These are phyloP conservation scores for Heliconius hewitsoni DNA, from an alignment of 1,140 invertebrate genomes.

Conservation along the genomic window DNA sequence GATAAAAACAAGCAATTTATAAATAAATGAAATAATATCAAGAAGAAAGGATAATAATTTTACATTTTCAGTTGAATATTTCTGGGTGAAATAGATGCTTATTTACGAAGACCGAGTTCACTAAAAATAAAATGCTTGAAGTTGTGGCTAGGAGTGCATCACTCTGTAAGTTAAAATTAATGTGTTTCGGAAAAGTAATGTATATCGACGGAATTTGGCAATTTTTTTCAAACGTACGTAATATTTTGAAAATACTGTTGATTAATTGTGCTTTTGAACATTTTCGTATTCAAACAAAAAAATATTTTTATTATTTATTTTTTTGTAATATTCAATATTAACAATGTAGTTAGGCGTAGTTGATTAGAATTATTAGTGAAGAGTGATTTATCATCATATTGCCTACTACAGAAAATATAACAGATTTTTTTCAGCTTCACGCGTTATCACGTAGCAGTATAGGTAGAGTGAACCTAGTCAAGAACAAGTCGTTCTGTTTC, in stretches of 20 bases:
- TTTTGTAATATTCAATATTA: background rate
- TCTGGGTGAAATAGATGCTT: constrained; percentile 18
- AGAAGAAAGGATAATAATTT: constrained; percentile 3
- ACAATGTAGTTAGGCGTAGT: too few species aligned
- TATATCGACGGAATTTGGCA: background rate
- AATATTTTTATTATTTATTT: background rate
- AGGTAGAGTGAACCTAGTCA: too few species aligned
- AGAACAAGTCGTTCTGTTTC: too few species aligned
- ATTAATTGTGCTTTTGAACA: background rate
- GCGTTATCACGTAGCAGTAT: too few species aligned
- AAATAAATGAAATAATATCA: background rate
- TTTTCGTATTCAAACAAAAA: background rate
- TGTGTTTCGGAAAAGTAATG: constrained; percentile 21
- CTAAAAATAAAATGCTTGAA: constrained; percentile 28
- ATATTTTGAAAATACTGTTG: background rate
- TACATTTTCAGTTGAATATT: constrained; percentile 21
- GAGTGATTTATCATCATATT: too few species aligned
- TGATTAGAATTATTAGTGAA: too few species aligned
- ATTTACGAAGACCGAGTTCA: constrained; percentile 22
- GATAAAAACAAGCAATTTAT: background rate
- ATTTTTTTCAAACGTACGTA: background rate
- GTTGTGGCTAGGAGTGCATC: constrained; percentile 11
- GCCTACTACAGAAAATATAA: too few species aligned
- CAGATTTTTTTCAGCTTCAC: too few species aligned
- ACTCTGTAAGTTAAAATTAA: constrained; percentile 22